Conservation (phyloP, 2,113 vertebrate genomes). For the Nothocercus julius region DNA sequence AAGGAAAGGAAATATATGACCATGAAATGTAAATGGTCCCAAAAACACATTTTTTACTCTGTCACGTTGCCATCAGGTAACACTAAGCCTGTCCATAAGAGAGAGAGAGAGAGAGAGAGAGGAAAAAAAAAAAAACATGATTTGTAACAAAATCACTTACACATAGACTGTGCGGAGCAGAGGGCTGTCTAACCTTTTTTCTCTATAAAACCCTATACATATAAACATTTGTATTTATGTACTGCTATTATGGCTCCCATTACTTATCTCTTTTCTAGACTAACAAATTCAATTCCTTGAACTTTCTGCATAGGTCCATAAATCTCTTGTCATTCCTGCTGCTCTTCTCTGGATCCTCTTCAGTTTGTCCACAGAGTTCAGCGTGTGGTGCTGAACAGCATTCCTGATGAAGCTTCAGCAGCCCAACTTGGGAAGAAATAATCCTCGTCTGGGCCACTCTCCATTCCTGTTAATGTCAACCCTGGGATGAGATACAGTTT, state of each 20-base stretch:
- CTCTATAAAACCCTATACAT: background rate
- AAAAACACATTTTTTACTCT: background rate
- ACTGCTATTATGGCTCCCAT: background rate
- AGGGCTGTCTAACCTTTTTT: background rate
- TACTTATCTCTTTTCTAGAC: background rate
- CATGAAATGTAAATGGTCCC: background rate
- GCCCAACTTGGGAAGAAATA: background rate
- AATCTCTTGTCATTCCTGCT: background rate
- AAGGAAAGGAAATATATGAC: conserved; percentile 4
- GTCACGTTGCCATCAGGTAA: background rate
- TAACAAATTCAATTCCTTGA: background rate
- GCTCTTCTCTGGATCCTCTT: background rate
- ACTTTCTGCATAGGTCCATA: background rate
- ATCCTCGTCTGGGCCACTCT: background rate
- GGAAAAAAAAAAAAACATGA: background rate
- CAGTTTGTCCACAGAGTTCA: background rate
- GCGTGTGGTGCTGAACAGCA: background rate
- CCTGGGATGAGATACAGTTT: too few species aligned
- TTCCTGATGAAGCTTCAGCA: background rate
- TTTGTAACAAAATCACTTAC: background rate
- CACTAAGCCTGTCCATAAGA: background rate
- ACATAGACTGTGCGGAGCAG: background rate
- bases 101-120: background rate
- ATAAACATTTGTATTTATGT: background rate
- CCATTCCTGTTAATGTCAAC: background rate